Conservation (phyloP, 2,113 vertebrate genomes). For the Myotis davidii region DNA sequence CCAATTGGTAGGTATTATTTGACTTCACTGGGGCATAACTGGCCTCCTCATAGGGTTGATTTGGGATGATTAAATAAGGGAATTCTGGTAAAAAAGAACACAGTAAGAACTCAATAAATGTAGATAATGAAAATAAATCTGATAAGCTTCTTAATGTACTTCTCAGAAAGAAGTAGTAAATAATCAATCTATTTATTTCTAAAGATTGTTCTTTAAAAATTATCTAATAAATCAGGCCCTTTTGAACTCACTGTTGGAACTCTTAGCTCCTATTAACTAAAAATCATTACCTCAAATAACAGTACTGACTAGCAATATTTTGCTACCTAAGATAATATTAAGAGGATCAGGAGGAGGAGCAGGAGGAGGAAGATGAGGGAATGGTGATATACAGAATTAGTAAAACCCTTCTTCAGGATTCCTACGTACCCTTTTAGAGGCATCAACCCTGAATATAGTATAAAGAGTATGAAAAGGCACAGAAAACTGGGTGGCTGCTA, state of each 20-base stretch:
- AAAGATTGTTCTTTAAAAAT: conserved; percentile 19
- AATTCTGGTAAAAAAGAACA: neutral
- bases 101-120: neutral
- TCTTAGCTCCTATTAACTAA: conserved; percentile 39
- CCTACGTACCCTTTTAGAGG: neutral
- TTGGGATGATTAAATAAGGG: neutral
- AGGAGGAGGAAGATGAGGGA: neutral
- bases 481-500: neutral
- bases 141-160: neutral
- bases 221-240: neutral
- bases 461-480: neutral
- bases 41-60: neutral
- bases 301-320: neutral
- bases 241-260: neutral
- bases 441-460: neutral
- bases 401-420: neutral
- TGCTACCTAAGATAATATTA: neutral
- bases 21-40: neutral
- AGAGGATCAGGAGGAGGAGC: too few species aligned
- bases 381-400: neutral
- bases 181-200: conserved; percentile 37
- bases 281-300: neutral
- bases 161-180: neutral
- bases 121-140: neutral
- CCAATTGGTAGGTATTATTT: neutral